Evolutionary conservation across 2,797 vertebrate genomes (phyloP).

Genomic region (Vespertilio murinus): DNA sequence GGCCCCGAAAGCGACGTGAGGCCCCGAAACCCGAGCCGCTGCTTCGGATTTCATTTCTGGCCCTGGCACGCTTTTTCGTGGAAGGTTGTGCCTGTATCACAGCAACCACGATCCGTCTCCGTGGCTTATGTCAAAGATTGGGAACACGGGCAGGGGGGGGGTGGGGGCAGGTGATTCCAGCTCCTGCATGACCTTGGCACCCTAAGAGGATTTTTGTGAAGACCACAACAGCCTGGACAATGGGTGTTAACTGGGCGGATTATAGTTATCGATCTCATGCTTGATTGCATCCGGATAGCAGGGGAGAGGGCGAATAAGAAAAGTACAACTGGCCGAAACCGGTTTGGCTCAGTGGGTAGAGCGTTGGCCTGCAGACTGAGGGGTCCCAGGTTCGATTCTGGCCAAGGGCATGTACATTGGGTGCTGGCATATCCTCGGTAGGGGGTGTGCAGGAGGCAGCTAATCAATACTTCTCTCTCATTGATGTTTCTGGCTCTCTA

Average conservation of each 20-base stretch:
- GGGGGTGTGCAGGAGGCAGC: too few species aligned
- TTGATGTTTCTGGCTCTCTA: too few species aligned
- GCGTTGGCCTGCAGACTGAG: too few species aligned
- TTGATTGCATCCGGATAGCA: neutral
- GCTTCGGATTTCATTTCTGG: constrained; percentile 47
- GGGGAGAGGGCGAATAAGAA: neutral
- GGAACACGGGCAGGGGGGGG: neutral
- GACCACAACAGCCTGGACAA: neutral
- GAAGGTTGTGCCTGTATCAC: constrained; percentile 59
- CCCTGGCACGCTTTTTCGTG: constrained; percentile 48
- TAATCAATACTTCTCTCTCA: too few species aligned
- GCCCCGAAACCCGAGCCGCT: constrained; percentile 39
- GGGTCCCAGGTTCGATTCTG: too few species aligned
- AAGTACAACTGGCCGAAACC: neutral
- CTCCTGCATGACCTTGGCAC: neutral
- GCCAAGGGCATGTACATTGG: too few species aligned
- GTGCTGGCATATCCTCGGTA: too few species aligned
- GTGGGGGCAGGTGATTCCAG: neutral
- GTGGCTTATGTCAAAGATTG: neutral
- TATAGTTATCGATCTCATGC: neutral
- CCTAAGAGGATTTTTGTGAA: constrained; percentile 29
- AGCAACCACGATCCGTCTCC: neutral
- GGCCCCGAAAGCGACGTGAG: neutral
- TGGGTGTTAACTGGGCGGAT: neutral
- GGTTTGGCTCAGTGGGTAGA: too few species aligned